phyloP scores from a whole-genome alignment of 2,113 vertebrate species.

The Malurus alboscapulatus region DNA sequence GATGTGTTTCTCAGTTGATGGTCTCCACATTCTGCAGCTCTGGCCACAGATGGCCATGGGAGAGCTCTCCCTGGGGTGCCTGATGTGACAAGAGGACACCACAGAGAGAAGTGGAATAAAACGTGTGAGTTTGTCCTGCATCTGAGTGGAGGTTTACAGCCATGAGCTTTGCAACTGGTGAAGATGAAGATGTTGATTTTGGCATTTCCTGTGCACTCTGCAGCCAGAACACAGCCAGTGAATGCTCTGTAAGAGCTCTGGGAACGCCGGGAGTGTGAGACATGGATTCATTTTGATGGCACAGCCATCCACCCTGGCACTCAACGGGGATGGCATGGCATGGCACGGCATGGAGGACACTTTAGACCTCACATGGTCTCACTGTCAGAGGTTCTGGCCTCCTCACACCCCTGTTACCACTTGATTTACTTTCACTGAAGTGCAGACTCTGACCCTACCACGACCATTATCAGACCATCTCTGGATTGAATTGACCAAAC shows the following conservation, averaged over 20 bases:
- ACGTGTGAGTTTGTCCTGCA: accelerated
- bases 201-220: not conserved
- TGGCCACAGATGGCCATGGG: not conserved
- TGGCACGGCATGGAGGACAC: not conserved
- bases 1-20: not conserved
- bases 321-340: accelerated
- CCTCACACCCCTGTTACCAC: not conserved
- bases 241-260: not conserved
- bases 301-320: accelerated
- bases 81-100: not conserved
- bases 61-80: not conserved
- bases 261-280: accelerated
- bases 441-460: not conserved
- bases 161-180: not conserved
- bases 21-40: not conserved
- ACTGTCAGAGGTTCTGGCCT: accelerated
- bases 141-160: not conserved
- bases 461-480: not conserved
- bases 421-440: not conserved
- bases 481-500: not conserved
- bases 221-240: accelerated
- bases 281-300: not conserved
- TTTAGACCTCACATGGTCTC: accelerated
- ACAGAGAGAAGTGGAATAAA: not conserved
- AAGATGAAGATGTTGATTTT: not conserved